These are phyloP conservation scores for Acleris cristana DNA, from an alignment of 2,888 invertebrate genomes.

Conservation along the genomic window DNA sequence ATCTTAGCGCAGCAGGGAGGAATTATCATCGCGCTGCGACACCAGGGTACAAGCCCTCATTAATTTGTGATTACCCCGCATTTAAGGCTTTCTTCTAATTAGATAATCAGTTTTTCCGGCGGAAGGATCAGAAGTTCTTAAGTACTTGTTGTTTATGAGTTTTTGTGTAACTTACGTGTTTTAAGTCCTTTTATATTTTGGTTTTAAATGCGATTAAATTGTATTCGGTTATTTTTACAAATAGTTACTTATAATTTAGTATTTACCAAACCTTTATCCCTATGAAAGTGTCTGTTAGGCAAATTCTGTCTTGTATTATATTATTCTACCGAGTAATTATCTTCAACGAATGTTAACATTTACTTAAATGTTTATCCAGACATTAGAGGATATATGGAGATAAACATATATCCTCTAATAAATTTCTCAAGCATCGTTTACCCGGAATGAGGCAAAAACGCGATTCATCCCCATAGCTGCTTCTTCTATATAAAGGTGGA, in stretches of 20 bases:
- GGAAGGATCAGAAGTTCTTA: conserved; percentile 56
- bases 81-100: conserved; percentile 78
- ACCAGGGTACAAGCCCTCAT: conserved; percentile 77
- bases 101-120: conserved; percentile 74
- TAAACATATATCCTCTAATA: conserved; percentile 71
- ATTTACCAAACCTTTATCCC: no score
- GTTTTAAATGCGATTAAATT: no score
- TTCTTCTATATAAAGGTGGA: conserved; percentile 82
- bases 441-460: conserved; percentile 79
- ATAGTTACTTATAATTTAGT: no score
- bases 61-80: conserved; percentile 82
- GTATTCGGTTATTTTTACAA: no score
- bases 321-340: no score
- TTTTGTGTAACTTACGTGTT: conserved; percentile 10
- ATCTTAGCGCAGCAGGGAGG: conserved; percentile 81
- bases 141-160: conserved; percentile 60
- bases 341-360: no score
- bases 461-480: conserved; percentile 69
- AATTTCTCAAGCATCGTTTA: conserved; percentile 83
- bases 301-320: no score
- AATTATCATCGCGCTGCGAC: conserved; percentile 79
- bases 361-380: conserved; percentile 35
- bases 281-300: no score
- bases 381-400: conserved; percentile 57
- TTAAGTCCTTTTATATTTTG: background rate